These are phyloP conservation scores for Gavialis gangeticus DNA, from an alignment of 2,113 vertebrate species.

Conservation along the genomic window DNA sequence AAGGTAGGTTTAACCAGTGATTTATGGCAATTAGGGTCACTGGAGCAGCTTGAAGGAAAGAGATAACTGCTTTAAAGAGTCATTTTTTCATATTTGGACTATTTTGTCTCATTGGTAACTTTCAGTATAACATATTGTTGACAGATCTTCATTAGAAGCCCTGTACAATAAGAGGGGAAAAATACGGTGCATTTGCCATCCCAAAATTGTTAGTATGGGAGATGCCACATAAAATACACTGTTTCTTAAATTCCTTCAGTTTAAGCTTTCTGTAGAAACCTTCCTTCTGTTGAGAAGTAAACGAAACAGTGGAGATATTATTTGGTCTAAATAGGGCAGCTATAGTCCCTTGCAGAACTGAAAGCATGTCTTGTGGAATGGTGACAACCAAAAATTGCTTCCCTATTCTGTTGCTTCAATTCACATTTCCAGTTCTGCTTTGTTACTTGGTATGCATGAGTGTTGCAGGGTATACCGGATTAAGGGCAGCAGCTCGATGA, in stretches of 20 bases:
- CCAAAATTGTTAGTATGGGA: background rate
- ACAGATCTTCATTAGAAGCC: background rate
- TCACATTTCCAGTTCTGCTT: slow-evolving; percentile 66
- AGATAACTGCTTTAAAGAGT: background rate
- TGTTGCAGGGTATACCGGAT: slow-evolving; percentile 14
- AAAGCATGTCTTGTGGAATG: slow-evolving; percentile 69
- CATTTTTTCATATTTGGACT: slow-evolving; percentile 1
- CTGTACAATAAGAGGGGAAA: background rate
- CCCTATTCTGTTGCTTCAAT: slow-evolving; percentile 71
- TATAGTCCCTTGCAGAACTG: slow-evolving; percentile 64
- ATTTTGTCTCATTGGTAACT: background rate
- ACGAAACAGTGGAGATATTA: slow-evolving; percentile 65
- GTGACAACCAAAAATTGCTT: slow-evolving; percentile 59
- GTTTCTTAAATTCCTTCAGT: slow-evolving; percentile 43
- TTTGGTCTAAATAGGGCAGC: slow-evolving; percentile 60
- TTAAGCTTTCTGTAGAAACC: slow-evolving; percentile 55
- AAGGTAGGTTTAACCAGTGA: background rate
- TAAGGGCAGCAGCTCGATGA: slow-evolving; percentile 17
- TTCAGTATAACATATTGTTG: background rate
- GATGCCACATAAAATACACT: slow-evolving; percentile 22
- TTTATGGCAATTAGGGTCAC: background rate
- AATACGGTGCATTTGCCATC: background rate
- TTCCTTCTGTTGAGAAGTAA: slow-evolving; percentile 59
- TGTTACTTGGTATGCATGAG: slow-evolving; percentile 20
- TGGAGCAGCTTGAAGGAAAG: slow-evolving; percentile 1